Conservation (phyloP, 2,113 vertebrate genomes). For the Myotis davidii region DNA sequence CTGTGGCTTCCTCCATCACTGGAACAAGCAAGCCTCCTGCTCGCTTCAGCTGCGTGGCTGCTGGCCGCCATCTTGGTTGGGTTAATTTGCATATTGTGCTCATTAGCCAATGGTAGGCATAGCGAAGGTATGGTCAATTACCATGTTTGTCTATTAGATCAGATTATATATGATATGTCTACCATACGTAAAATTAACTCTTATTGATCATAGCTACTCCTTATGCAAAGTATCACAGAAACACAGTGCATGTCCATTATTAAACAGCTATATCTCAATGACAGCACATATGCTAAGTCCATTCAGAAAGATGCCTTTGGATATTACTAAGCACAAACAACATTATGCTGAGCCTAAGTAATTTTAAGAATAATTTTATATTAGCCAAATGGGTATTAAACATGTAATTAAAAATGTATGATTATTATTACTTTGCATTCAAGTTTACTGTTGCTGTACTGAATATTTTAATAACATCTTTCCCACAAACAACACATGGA, state of each 20-base stretch:
- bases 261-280: not conserved
- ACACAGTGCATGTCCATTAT: not conserved
- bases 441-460: constrained; percentile 74
- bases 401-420: constrained; percentile 79
- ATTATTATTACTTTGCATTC: constrained; percentile 78
- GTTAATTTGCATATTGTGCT: too few relatives aligned
- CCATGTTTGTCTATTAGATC: too few relatives aligned
- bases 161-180: not conserved
- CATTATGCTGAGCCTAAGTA: constrained; percentile 39
- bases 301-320: constrained; percentile 49
- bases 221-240: not conserved
- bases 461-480: constrained; percentile 83
- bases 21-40: too few relatives aligned
- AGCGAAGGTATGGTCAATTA: too few relatives aligned
- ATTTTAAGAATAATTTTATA: constrained; percentile 74
- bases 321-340: constrained; percentile 55
- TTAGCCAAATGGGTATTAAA: constrained; percentile 77
- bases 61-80: too few relatives aligned
- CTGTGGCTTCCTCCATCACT: too few relatives aligned
- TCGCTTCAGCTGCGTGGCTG: too few relatives aligned
- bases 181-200: constrained; percentile 6
- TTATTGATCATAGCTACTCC: not conserved
- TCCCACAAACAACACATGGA: constrained; percentile 74
- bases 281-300: not conserved
- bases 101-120: too few relatives aligned